Percentiles rank a stretch among this genome's conserved stretches.
These are phyloP conservation scores for Cacoxenus indagator DNA, from an alignment of 2,888 invertebrate genomes.

Conservation along the genomic window DNA sequence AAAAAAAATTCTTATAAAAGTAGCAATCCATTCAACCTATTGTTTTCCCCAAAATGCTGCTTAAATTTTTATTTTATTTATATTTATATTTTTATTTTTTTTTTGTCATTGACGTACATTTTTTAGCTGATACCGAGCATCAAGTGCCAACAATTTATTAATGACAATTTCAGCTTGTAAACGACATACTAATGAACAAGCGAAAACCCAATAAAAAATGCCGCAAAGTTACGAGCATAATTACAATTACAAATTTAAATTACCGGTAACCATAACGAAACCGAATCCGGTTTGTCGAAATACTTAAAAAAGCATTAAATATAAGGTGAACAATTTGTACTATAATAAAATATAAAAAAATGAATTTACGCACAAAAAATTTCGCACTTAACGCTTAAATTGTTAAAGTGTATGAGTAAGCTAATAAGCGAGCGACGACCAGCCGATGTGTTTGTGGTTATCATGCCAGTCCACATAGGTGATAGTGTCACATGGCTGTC, in stretches of 20 bases:
- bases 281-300: constrained; percentile 51
- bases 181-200: constrained; percentile 60
- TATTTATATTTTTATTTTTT: too few relatives aligned
- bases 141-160: constrained; percentile 55
- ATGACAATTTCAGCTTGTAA: constrained; percentile 59
- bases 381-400: constrained; percentile 65
- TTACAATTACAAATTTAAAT: constrained; percentile 53
- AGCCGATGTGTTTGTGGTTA: constrained; percentile 1
- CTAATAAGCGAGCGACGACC: constrained; percentile 52
- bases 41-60: too few relatives aligned
- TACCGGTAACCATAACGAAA: constrained; percentile 32
- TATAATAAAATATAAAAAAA: constrained; percentile 1
- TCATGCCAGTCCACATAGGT: background rate
- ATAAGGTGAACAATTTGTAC: background rate
- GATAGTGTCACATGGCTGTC: constrained; percentile 8
- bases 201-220: background rate
- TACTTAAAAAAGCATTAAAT: background rate
- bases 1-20: too few relatives aligned
- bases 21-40: too few relatives aligned
- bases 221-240: constrained; percentile 53
- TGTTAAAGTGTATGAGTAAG: constrained; percentile 61
- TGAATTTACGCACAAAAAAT: constrained; percentile 48
- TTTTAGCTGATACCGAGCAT: background rate
- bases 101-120: background rate
- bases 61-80: too few relatives aligned